phyloP scores from a whole-genome alignment of 2,888 invertebrate genomes.

The Micropterix aruncella region DNA sequence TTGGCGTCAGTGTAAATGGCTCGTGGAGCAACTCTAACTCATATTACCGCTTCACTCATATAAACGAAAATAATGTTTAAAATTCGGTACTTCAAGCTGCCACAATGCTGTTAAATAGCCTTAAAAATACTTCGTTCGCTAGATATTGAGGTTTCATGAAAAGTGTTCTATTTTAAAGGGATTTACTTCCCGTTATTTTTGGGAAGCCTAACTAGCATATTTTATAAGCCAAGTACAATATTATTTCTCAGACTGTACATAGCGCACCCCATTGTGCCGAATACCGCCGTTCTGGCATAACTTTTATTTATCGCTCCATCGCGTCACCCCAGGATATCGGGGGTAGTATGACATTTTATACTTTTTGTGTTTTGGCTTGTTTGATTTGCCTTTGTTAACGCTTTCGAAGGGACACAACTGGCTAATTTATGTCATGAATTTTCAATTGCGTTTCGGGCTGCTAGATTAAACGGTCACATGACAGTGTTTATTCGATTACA shows the following conservation, averaged over 20 bases:
- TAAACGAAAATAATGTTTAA: too few species aligned
- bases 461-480: background rate
- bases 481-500: background rate
- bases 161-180: too few species aligned
- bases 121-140: too few species aligned
- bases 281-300: background rate
- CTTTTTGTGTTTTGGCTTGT: background rate
- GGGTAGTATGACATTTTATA: background rate
- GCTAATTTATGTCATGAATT: background rate
- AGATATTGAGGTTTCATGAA: too few species aligned
- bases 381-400: background rate
- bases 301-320: background rate
- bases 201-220: too few species aligned
- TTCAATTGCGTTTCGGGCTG: background rate
- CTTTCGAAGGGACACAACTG: background rate
- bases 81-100: too few species aligned
- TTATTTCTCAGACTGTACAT: background rate
- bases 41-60: too few species aligned
- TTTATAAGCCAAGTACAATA: too few species aligned
- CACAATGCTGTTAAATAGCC: too few species aligned
- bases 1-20: too few species aligned
- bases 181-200: too few species aligned
- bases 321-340: background rate
- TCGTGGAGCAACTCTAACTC: too few species aligned
- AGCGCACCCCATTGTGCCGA: background rate